Conservation (phyloP, 2,888 invertebrate species). For the Lepidocyrtoides sp. region DNA sequence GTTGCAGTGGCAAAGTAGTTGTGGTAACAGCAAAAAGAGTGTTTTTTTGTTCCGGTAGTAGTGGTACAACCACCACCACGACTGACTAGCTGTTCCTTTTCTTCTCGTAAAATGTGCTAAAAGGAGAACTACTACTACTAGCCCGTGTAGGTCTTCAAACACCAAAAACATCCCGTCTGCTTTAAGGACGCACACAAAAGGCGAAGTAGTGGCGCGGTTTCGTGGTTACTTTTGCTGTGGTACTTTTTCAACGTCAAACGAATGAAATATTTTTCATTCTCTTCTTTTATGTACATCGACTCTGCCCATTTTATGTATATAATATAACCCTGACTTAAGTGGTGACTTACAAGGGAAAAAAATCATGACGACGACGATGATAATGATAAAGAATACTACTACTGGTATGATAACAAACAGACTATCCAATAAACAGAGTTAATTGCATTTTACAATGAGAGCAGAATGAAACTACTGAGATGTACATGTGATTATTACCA, state of each 20-base stretch:
- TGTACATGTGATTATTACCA: constrained; percentile 7
- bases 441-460: constrained; percentile 20
- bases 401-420: not conserved
- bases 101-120: not conserved
- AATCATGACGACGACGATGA: not conserved
- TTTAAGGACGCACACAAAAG: not conserved
- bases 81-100: not conserved
- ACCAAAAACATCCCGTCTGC: not conserved
- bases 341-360: not conserved
- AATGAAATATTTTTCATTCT: constrained; percentile 44
- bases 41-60: not conserved
- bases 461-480: not conserved
- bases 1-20: too few relatives aligned
- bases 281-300: constrained; percentile 12
- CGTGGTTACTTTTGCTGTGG: constrained; percentile 18
- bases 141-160: not conserved
- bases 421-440: not conserved
- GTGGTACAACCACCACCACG: too few relatives aligned
- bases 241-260: constrained; percentile 40
- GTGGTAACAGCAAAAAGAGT: not conserved
- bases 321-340: not conserved
- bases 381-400: not conserved
- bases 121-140: not conserved
- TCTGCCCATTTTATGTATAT: constrained; percentile 6
- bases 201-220: not conserved